A percentile compares a stretch with the other conserved stretches of the same genome.
phyloP scores from a whole-genome alignment of 2,113 vertebrate genomes.

The Cinclus mexicanus region DNA sequence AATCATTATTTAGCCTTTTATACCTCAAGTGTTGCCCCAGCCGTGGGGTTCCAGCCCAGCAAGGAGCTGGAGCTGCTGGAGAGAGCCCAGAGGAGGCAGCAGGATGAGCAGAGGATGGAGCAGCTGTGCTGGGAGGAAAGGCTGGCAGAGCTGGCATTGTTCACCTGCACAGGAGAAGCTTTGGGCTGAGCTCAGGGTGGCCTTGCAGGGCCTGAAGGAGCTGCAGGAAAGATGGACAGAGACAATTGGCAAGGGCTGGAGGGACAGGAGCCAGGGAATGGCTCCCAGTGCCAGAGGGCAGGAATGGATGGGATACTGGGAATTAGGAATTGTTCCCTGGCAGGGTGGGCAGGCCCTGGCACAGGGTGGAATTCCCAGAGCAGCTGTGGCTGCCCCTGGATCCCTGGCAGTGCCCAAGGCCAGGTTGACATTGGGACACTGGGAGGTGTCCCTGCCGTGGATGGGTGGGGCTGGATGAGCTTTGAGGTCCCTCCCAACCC shows the following conservation, averaged over 20 bases:
- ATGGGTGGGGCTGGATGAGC: accelerated
- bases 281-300: not conserved
- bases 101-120: not conserved
- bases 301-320: not conserved
- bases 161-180: not conserved
- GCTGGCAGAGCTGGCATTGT: not conserved
- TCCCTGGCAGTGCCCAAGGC: not conserved
- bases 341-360: not conserved
- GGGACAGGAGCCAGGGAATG: not conserved
- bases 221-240: too few species aligned
- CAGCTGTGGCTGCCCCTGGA: not conserved
- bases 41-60: not conserved
- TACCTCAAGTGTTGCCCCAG: not conserved
- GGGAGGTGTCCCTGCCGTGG: not conserved
- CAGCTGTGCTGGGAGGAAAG: not conserved
- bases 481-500: not conserved
- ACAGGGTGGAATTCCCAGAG: not conserved
- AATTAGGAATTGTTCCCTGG: not conserved
- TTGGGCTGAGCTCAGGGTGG: not conserved
- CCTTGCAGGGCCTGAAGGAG: too few species aligned
- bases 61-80: not conserved
- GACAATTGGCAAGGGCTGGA: not conserved
- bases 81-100: not conserved
- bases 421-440: not conserved
- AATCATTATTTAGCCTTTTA: not conserved